These are phyloP conservation scores for Percina caprodes DNA, from an alignment of 2,113 vertebrate species.

Conservation along the genomic window DNA sequence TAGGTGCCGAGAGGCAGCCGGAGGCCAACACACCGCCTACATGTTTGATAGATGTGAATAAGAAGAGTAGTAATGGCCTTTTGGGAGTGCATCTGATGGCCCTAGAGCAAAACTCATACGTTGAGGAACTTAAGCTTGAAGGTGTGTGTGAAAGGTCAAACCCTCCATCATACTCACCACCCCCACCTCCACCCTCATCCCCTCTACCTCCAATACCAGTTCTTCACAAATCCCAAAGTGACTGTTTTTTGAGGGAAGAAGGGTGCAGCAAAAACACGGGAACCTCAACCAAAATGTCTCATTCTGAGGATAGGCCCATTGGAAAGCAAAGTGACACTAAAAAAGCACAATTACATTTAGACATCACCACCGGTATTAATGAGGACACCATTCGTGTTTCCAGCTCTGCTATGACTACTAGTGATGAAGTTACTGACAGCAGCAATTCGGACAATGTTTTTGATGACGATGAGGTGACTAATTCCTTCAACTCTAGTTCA, in stretches of 20 bases:
- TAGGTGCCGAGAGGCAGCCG: slow-evolving; percentile 11
- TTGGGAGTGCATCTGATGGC: slow-evolving; percentile 7
- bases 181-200: slow-evolving; percentile 64
- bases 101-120: slow-evolving; percentile 16
- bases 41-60: slow-evolving; percentile 30
- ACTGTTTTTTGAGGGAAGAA: slow-evolving; percentile 20
- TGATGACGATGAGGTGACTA: slow-evolving; percentile 61
- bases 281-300: slow-evolving; percentile 17
- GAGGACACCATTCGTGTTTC: slow-evolving; percentile 29
- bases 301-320: not conserved
- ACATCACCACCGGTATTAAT: not conserved
- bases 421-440: slow-evolving; percentile 72
- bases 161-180: slow-evolving; percentile 49
- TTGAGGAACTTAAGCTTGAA: slow-evolving; percentile 30
- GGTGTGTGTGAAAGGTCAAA: slow-evolving; percentile 10
- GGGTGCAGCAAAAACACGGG: not conserved
- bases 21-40: slow-evolving; percentile 18
- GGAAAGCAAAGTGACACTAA: slow-evolving; percentile 8
- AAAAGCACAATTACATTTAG: slow-evolving; percentile 21
- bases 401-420: slow-evolving; percentile 24
- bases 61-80: slow-evolving; percentile 24
- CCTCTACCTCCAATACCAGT: slow-evolving; percentile 48
- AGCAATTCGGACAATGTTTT: slow-evolving; percentile 76
- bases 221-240: slow-evolving; percentile 42
- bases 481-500: slow-evolving; percentile 31